A percentile compares a stretch with the other conserved stretches of the same genome.
Conservation (phyloP, 2,113 vertebrate species). For the Pipa parva region DNA sequence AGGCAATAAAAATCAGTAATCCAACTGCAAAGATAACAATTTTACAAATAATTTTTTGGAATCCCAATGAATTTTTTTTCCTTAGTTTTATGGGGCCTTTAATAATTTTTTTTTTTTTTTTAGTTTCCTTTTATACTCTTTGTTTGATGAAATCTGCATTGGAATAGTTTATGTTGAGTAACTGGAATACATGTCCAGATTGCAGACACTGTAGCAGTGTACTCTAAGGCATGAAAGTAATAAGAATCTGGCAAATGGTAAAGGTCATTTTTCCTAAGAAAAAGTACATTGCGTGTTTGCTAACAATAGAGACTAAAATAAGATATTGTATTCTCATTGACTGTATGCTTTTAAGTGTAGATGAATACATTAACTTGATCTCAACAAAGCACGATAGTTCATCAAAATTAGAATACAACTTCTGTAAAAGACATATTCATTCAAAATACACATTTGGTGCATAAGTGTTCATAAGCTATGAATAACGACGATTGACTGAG, state of each 20-base stretch:
- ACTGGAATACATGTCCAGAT: neutral
- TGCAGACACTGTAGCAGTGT: constrained; percentile 24
- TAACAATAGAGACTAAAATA: constrained; percentile 19
- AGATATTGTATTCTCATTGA: constrained; percentile 16
- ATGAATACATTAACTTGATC: neutral
- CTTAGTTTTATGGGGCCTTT: too few relatives aligned
- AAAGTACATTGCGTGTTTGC: constrained; percentile 13
- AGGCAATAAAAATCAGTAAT: neutral
- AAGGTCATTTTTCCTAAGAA: constrained; percentile 35
- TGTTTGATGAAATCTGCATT: too few relatives aligned
- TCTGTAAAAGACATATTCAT: neutral
- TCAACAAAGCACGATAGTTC: neutral
- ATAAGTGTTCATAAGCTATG: too few relatives aligned
- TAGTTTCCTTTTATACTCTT: too few relatives aligned
- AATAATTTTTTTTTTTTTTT: too few relatives aligned
- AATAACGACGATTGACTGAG: too few relatives aligned
- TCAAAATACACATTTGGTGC: too few relatives aligned
- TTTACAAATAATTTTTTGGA: too few relatives aligned
- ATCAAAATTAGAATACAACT: neutral
- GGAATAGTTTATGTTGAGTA: neutral
- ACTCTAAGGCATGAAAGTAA: constrained; percentile 20
- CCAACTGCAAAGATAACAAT: neutral
- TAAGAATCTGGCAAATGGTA: constrained; percentile 32
- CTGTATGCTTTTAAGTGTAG: neutral
- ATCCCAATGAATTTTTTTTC: too few relatives aligned